These are phyloP conservation scores for Brevipalpus yothersi DNA, from an alignment of 1,140 invertebrate species.

Conservation along the genomic window DNA sequence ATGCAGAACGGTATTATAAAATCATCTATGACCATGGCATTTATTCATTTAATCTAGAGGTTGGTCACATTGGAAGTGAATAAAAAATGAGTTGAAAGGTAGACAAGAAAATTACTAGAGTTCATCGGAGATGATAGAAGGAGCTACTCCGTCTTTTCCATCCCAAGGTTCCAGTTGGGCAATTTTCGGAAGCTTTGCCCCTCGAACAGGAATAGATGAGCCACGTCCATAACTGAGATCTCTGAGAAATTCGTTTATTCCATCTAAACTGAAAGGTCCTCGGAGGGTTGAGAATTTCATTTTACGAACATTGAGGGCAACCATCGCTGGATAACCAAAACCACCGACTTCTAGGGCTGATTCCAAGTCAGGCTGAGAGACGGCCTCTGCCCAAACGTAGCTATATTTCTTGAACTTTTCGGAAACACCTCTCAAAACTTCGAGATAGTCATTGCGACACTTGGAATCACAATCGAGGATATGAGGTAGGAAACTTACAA, in stretches of 20 bases:
- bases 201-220: slow-evolving; percentile 64
- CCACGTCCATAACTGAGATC: slow-evolving; percentile 76
- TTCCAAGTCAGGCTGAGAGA: slow-evolving; percentile 55
- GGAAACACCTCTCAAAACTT: slow-evolving; percentile 42
- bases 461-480: slow-evolving; percentile 88
- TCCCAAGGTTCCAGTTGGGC: slow-evolving; percentile 59
- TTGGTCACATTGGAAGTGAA: too few species aligned
- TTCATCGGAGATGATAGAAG: not conserved
- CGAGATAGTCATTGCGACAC: slow-evolving; percentile 71
- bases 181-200: slow-evolving; percentile 55
- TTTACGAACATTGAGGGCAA: slow-evolving; percentile 85
- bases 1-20: too few species aligned
- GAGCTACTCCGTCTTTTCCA: slow-evolving; percentile 68
- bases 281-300: slow-evolving; percentile 81
- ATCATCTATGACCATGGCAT: too few species aligned
- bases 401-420: slow-evolving; percentile 95
- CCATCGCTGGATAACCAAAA: slow-evolving; percentile 56
- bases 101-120: not conserved
- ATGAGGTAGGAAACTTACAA: slow-evolving; percentile 79
- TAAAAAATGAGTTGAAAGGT: too few species aligned
- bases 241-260: slow-evolving; percentile 82
- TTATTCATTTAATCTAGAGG: too few species aligned
- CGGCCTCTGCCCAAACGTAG: slow-evolving; percentile 86
- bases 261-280: slow-evolving; percentile 77
- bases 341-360: slow-evolving; percentile 70